phyloP scores from a whole-genome alignment of 2,113 vertebrate species.

The Takifugu flavidus region DNA sequence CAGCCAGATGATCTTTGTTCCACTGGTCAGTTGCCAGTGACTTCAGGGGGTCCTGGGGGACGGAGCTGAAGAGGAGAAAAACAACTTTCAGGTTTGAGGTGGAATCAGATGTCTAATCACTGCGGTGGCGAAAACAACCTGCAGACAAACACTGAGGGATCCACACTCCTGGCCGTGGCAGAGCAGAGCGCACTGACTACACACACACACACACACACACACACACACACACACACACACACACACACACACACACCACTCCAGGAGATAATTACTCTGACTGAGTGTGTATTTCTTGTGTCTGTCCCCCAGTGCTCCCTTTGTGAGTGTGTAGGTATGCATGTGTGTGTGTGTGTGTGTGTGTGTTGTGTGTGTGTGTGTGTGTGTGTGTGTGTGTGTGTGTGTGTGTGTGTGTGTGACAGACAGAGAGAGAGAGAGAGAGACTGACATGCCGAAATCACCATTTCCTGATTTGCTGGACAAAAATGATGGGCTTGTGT shows the following conservation, averaged over 20 bases:
- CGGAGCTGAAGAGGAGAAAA: conserved; percentile 59
- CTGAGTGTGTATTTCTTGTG: conserved; percentile 50
- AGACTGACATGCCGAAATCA: conserved; percentile 20
- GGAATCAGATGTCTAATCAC: conserved; percentile 29
- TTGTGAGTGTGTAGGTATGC: conserved; percentile 19
- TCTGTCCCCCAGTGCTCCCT: conserved; percentile 56
- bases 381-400: conserved; percentile 15
- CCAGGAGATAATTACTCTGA: conserved; percentile 74
- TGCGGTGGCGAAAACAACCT: conserved; percentile 57
- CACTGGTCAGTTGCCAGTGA: conserved; percentile 66
- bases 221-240: conserved; percentile 18
- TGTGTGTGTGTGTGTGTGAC: conserved; percentile 12
- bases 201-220: conserved; percentile 1
- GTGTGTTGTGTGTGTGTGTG: no score
- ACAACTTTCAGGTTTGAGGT: conserved; percentile 55
- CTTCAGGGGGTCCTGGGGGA: conserved; percentile 60
- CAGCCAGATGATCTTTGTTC: conserved; percentile 62
- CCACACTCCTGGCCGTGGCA: conserved; percentile 40
- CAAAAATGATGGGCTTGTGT: conserved; percentile 26
- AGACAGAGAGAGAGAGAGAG: conserved; percentile 4
- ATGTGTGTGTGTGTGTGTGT: conserved; percentile 13
- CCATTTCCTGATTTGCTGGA: conserved; percentile 27
- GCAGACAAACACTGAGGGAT: conserved; percentile 54
- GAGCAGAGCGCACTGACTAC: conserved; percentile 49
- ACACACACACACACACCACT: conserved; percentile 41